Evolutionary conservation across 2,888 invertebrate species (phyloP).

Genomic region (Sipha maydis): DNA sequence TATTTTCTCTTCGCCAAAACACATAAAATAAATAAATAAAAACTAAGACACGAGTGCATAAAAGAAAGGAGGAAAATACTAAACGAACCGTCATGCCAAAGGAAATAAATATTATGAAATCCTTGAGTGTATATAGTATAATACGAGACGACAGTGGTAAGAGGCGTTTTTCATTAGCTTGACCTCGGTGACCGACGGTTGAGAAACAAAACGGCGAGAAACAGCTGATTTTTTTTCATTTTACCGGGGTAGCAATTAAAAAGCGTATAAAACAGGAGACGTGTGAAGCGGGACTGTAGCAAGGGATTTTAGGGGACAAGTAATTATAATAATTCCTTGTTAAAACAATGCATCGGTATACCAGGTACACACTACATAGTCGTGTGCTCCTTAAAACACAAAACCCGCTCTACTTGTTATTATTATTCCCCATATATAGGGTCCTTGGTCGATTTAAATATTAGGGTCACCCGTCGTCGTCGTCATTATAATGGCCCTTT

Average conservation of each 20-base stretch:
- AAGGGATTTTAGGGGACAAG: conserved; percentile 38
- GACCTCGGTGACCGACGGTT: conserved; percentile 44
- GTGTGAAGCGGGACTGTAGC: conserved; percentile 37
- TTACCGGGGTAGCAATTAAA: conserved; percentile 47
- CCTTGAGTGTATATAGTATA: not conserved
- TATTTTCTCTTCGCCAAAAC: not conserved
- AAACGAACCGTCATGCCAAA: not conserved
- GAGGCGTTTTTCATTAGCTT: conserved; percentile 42
- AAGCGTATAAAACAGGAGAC: conserved; percentile 56
- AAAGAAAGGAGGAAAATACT: not conserved
- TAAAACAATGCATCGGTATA: conserved; percentile 46
- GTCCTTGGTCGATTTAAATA: conserved; percentile 44
- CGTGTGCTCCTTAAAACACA: conserved; percentile 33
- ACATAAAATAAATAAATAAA: not conserved
- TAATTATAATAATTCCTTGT: conserved; percentile 58
- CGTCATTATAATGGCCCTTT: conserved; percentile 47
- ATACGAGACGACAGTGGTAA: not conserved
- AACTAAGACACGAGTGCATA: not conserved
- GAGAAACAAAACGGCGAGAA: conserved; percentile 5
- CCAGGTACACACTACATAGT: not conserved
- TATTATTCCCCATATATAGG: conserved; percentile 22
- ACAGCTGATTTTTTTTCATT: conserved; percentile 52
- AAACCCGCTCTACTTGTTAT: conserved; percentile 31
- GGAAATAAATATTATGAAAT: conserved; percentile 37
- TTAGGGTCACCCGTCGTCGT: conserved; percentile 40